Percentiles rank a stretch among this genome's conserved stretches.
Conservation (phyloP, 2,888 invertebrate genomes). For the Lycaena phlaeas region DNA sequence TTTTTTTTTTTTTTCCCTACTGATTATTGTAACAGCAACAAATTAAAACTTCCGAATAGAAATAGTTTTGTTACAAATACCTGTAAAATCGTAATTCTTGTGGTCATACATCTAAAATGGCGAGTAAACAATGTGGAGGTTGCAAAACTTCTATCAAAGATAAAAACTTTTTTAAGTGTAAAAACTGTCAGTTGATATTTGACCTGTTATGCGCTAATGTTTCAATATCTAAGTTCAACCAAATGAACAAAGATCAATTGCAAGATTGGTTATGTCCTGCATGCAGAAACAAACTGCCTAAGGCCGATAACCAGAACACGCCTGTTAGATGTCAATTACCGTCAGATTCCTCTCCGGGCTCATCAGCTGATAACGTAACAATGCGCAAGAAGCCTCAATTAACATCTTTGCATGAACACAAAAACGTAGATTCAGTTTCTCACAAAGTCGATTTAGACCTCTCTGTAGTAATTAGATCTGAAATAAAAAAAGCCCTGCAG, state of each 20-base stretch:
- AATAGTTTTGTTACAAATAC: too few relatives aligned
- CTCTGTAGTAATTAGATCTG: not conserved
- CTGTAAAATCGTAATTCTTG: too few relatives aligned
- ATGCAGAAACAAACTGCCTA: constrained; percentile 13
- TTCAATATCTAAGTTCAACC: constrained; percentile 10
- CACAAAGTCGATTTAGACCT: not conserved
- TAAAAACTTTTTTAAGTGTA: constrained; percentile 10
- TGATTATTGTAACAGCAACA: too few relatives aligned
- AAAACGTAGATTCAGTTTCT: too few relatives aligned
- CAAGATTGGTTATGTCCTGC: constrained; percentile 12
- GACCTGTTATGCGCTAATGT: constrained; percentile 14
- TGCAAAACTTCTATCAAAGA: not conserved
- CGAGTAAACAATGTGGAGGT: not conserved
- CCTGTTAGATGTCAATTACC: constrained; percentile 7
- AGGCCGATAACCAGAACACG: constrained; percentile 13
- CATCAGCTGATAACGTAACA: not conserved
- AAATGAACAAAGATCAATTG: constrained; percentile 11
- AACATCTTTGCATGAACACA: too few relatives aligned
- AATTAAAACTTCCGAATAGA: too few relatives aligned
- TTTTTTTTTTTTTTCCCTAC: too few relatives aligned
- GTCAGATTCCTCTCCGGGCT: not conserved
- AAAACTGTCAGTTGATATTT: constrained; percentile 6
- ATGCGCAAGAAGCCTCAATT: too few relatives aligned
- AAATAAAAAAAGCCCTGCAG: not conserved
- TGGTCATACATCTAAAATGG: too few relatives aligned